Evolutionary conservation across 2,113 vertebrate genomes (phyloP).

Genomic region (Amphiprion ocellaris): DNA sequence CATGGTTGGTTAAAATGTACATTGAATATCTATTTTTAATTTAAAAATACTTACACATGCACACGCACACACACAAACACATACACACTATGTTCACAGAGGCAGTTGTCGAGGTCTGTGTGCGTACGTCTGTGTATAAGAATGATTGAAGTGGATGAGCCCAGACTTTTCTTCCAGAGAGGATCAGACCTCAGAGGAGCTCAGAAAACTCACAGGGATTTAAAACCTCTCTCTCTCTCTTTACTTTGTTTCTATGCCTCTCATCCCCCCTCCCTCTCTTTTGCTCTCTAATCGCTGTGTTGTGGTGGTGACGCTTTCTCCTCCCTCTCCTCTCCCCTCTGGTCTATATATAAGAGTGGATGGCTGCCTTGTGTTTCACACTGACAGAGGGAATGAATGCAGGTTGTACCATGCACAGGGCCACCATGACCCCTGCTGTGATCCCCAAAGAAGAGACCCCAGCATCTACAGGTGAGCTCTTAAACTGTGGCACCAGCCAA

Average conservation of each 20-base stretch:
- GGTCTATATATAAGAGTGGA: slow-evolving; percentile 74
- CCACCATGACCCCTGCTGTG: slow-evolving; percentile 55
- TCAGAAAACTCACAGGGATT: slow-evolving; percentile 58
- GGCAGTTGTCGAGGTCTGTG: slow-evolving; percentile 10
- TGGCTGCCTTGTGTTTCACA: slow-evolving; percentile 67
- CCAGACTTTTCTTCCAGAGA: slow-evolving; percentile 42
- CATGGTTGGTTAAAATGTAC: no score
- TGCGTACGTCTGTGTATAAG: slow-evolving; percentile 32
- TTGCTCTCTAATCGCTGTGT: slow-evolving; percentile 77
- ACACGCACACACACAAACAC: background rate
- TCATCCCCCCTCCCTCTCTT: slow-evolving; percentile 32
- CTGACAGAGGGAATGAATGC: slow-evolving; percentile 59
- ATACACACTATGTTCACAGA: background rate
- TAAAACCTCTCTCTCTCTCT: slow-evolving; percentile 42
- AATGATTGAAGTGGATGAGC: slow-evolving; percentile 61
- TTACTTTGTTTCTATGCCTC: slow-evolving; percentile 39
- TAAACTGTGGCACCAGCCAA: background rate
- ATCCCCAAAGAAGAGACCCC: slow-evolving; percentile 32
- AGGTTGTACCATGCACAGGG: slow-evolving; percentile 24
- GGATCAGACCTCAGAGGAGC: slow-evolving; percentile 60
- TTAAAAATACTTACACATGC: no score
- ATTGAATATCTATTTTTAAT: background rate
- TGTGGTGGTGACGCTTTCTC: slow-evolving; percentile 77
- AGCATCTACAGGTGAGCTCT: slow-evolving; percentile 66
- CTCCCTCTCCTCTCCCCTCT: slow-evolving; percentile 46